A percentile compares a stretch with the other conserved stretches of the same genome.
Evolutionary conservation across 2,797 vertebrate species (phyloP).

Genomic region (Eulemur albifrons): DNA sequence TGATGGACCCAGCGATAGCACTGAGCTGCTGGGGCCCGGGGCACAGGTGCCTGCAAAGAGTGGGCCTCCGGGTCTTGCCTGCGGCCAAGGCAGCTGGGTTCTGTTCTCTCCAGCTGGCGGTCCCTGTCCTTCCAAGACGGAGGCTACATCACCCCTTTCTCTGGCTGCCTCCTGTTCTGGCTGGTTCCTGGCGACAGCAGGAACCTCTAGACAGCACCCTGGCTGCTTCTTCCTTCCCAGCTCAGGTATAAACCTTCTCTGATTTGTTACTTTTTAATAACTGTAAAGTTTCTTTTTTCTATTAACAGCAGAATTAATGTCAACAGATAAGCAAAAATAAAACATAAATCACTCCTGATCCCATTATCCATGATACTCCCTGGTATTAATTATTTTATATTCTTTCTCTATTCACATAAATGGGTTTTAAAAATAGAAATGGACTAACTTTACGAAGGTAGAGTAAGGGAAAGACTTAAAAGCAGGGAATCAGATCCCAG

Average conservation of each 20-base stretch:
- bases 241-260: neutral
- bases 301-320: neutral
- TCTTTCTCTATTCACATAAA: neutral
- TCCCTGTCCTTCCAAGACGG: neutral
- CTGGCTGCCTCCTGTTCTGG: neutral
- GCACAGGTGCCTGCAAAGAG: neutral
- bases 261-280: constrained; percentile 1
- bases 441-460: neutral
- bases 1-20: neutral
- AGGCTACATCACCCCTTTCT: neutral
- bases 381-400: neutral
- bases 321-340: neutral
- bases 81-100: neutral
- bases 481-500: neutral
- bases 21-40: neutral
- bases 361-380: neutral
- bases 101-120: neutral
- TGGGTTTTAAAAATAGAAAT: neutral
- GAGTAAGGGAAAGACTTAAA: neutral
- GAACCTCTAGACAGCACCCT: neutral
- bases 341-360: neutral
- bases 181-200: neutral
- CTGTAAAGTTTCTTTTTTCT: neutral
- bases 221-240: neutral
- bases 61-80: neutral